Evolutionary conservation across 2,888 invertebrate genomes (phyloP).

Genomic region (Tetranychus piercei): DNA sequence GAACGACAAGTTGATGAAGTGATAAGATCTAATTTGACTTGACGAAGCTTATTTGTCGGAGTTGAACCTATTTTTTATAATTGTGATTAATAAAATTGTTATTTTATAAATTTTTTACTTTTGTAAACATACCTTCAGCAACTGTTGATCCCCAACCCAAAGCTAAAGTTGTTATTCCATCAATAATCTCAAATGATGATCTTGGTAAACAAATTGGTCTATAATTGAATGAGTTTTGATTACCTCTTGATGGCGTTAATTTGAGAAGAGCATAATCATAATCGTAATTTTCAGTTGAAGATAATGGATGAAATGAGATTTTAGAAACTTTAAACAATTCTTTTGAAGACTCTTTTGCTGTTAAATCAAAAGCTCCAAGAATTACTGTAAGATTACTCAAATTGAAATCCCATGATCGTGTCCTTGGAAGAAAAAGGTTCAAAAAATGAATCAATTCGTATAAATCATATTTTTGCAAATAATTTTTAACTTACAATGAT

Average conservation of each 20-base stretch:
- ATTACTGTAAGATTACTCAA: neutral
- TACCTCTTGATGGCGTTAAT: neutral
- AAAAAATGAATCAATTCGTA: neutral
- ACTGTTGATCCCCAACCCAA: conserved; percentile 11
- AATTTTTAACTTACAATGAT: neutral
- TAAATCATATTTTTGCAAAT: neutral
- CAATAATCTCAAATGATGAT: neutral
- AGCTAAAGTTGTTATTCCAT: conserved; percentile 4
- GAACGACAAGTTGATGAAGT: neutral
- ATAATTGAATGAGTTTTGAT: neutral
- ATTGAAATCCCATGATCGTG: neutral
- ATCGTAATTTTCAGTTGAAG: conserved; percentile 3
- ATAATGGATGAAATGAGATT: conserved; percentile 12
- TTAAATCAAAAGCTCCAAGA: conserved; percentile 14
- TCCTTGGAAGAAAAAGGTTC: neutral
- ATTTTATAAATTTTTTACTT: neutral
- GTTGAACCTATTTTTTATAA: neutral
- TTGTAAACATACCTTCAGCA: neutral
- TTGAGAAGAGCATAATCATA: conserved; percentile 14
- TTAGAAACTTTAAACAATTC: conserved; percentile 2
- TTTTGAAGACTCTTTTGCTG: conserved; percentile 7
- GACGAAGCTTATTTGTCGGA: neutral
- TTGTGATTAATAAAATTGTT: too few relatives aligned
- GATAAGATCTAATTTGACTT: neutral
- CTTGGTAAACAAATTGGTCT: conserved; percentile 13